phyloP scores from a whole-genome alignment of 92 coral and sea anemone genomes.

The Porites divaricata region DNA sequence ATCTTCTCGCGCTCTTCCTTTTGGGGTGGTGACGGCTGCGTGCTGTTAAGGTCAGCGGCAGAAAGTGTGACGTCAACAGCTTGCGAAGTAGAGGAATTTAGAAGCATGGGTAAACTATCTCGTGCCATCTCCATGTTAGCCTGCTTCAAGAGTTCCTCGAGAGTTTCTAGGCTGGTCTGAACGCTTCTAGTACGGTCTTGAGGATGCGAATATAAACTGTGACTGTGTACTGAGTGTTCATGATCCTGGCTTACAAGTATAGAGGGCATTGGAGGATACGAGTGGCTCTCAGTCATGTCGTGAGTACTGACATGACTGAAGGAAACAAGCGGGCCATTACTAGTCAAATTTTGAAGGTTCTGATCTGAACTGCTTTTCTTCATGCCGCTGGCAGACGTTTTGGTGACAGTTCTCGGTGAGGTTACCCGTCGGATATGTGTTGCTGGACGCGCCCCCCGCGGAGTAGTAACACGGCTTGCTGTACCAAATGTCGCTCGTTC shows the following conservation, averaged over 20 bases:
- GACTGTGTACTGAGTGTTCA: slow-evolving; percentile 14
- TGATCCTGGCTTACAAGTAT: slow-evolving; percentile 41
- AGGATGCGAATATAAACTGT: slow-evolving; percentile 16
- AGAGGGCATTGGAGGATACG: slow-evolving; percentile 27
- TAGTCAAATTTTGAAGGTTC: slow-evolving; percentile 79
- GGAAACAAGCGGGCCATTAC: slow-evolving; percentile 49
- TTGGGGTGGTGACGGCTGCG: slow-evolving; percentile 81
- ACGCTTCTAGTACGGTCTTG: slow-evolving; percentile 36
- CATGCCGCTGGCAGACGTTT: slow-evolving; percentile 54
- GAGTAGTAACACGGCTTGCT: slow-evolving; percentile 33
- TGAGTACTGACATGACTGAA: slow-evolving; percentile 54
- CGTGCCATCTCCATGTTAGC: slow-evolving; percentile 65
- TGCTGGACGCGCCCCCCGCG: slow-evolving; percentile 42
- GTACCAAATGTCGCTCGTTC: slow-evolving; percentile 98
- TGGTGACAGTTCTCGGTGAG: slow-evolving; percentile 74
- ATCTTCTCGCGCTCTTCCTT: slow-evolving; percentile 51
- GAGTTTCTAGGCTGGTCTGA: slow-evolving; percentile 59
- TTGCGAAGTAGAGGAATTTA: slow-evolving; percentile 60
- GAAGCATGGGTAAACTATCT: slow-evolving; percentile 56
- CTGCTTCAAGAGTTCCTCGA: slow-evolving; percentile 66
- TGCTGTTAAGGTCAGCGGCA: slow-evolving; percentile 55
- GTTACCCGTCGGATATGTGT: slow-evolving; percentile 87
- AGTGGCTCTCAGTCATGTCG: slow-evolving; percentile 53
- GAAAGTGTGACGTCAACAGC: slow-evolving; percentile 46
- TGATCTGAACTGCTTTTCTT: slow-evolving; percentile 92